Conservation (phyloP, 2,888 invertebrate genomes). For the Ypsolopha scabrella region DNA sequence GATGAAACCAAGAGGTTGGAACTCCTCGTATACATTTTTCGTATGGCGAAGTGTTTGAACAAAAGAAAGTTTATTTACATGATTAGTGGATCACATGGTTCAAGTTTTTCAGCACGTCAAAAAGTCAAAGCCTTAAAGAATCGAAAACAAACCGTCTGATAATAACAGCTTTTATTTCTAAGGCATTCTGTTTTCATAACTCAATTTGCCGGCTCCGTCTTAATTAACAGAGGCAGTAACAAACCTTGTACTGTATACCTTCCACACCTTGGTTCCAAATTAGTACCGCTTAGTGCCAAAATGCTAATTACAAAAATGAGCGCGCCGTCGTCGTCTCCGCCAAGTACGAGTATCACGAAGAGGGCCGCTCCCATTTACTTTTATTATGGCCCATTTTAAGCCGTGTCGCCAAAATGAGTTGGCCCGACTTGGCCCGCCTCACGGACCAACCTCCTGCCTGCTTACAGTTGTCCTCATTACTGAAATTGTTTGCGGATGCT, state of each 20-base stretch:
- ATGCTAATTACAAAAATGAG: slow-evolving; percentile 46
- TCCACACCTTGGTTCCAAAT: slow-evolving; percentile 36
- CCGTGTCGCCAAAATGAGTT: slow-evolving; percentile 64
- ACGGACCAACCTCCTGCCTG: neutral
- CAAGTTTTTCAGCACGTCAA: no score
- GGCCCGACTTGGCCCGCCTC: slow-evolving; percentile 22
- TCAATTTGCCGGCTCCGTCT: no score
- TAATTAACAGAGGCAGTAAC: no score
- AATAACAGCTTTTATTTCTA: no score
- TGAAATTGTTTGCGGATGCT: slow-evolving; percentile 17
- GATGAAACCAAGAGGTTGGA: no score
- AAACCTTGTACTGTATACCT: neutral
- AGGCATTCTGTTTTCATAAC: no score
- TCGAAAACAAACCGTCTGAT: no score
- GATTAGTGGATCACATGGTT: no score
- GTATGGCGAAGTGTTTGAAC: no score
- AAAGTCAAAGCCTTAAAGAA: no score
- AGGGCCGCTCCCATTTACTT: slow-evolving; percentile 60
- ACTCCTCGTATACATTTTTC: no score
- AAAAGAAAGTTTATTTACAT: no score
- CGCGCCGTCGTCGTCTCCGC: slow-evolving; percentile 29
- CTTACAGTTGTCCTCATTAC: slow-evolving; percentile 37
- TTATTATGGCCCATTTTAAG: slow-evolving; percentile 65
- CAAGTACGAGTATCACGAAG: slow-evolving; percentile 62
- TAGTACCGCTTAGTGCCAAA: slow-evolving; percentile 60